Evolutionary conservation across 2,888 invertebrate species (phyloP), one percentile per base, ranked within the genome.

Genomic region (Chaetoderma sp.): DNA sequence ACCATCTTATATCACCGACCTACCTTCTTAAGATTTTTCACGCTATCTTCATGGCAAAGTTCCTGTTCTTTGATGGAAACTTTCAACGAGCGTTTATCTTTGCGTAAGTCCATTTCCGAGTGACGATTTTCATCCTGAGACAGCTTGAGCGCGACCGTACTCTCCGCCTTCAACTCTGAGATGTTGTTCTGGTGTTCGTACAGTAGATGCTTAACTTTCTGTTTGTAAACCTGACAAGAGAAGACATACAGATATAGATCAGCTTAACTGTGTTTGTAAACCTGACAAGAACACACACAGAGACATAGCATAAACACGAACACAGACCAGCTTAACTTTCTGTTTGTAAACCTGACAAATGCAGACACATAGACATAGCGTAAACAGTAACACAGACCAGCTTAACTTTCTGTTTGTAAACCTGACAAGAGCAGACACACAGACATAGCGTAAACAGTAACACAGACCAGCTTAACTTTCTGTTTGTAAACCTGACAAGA

Each of bases 381-480:
- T n/a, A n/a, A n/a, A n/a, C n/a, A n/a, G n/a, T n/a, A n/a, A n/a
- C n/a, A n/a, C n/a, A n/a, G n/a, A n/a, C n/a, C n/a, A n/a, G n/a
- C n/a, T n/a, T n/a, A n/a, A n/a, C n/a, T n/a, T n/a, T n/a, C n/a
- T n/a, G n/a, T n/a, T n/a, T n/a, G n/a, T n/a, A n/a, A n/a, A n/a
- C n/a, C n/a, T n/a, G n/a, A n/a, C n/a, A n/a, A n/a, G n/a, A n/a
- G n/a, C n/a, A n/a, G n/a, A n/a, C n/a, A n/a, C n/a, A n/a, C n/a
- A n/a, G n/a, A n/a, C n/a, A n/a, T n/a, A n/a, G n/a, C n/a, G n/a
- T n/a, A n/a, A n/a, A n/a, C n/a, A n/a, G n/a, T n/a, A n/a, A n/a
- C n/a, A n/a, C n/a, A n/a, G n/a, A n/a, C n/a, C n/a, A n/a, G 94
- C 82, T 96, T 96, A 65, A 96, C 93, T 89, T 94, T 96, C 83